A percentile compares a stretch with the other conserved stretches of the same genome.
Conservation (phyloP, 64 coral and sea anemone genomes). For the Acropora yongei region DNA sequence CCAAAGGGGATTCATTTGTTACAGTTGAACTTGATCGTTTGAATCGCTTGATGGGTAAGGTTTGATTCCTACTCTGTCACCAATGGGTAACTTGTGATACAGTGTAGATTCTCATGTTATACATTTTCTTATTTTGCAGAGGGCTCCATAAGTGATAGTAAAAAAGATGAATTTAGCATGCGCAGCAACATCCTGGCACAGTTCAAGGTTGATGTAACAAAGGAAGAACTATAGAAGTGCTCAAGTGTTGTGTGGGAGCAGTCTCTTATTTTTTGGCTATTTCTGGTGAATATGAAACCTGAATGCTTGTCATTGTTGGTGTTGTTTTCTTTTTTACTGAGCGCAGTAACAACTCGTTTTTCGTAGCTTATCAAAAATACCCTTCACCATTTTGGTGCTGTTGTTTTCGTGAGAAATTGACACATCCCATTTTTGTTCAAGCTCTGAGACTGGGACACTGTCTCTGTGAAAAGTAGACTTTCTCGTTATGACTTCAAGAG, state of each 20-base stretch:
- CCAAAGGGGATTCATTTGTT: conserved; percentile 59
- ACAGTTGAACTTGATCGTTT: conserved; percentile 50
- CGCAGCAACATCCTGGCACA: conserved; percentile 56
- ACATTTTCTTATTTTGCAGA: conserved; percentile 3
- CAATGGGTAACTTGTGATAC: too few species aligned
- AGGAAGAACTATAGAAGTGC: conserved; percentile 29
- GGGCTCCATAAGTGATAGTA: conserved; percentile 51
- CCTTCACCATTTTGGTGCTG: not conserved
- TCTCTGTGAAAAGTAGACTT: too few species aligned
- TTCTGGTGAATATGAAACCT: too few species aligned
- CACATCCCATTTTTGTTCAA: too few species aligned
- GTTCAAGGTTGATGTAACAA: conserved; percentile 31
- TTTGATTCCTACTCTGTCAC: not conserved
- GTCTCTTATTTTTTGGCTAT: not conserved
- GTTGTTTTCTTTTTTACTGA: too few species aligned
- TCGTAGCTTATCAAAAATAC: too few species aligned
- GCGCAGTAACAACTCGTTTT: too few species aligned
- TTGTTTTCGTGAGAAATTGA: too few species aligned
- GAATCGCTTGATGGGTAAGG: conserved; percentile 58
- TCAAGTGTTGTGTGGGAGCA: not conserved
- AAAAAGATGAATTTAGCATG: conserved; percentile 68
- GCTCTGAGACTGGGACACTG: too few species aligned
- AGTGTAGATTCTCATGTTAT: not conserved
- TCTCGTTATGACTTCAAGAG: too few species aligned
- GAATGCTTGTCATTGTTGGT: too few species aligned